A percentile compares a stretch with the other conserved stretches of the same genome.
These are phyloP conservation scores for Hippoglossus stenolepis DNA, from an alignment of 2,113 vertebrate genomes.

Conservation along the genomic window DNA sequence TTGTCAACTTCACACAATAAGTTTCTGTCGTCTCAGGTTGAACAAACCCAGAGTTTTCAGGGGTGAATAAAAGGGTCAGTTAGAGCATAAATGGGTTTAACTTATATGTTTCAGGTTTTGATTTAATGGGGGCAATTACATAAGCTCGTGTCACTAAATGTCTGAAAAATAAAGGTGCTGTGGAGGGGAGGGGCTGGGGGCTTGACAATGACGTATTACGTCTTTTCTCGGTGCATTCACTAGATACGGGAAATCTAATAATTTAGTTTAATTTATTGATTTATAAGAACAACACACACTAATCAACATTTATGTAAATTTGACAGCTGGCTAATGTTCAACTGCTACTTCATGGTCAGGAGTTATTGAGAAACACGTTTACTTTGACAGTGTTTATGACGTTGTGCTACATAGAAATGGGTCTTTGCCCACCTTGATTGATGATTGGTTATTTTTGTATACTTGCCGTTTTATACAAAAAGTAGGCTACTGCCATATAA, in stretches of 20 bases:
- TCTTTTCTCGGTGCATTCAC: constrained; percentile 25
- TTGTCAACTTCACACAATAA: too few species aligned
- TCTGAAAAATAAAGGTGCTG: constrained; percentile 29
- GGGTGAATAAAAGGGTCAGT: neutral
- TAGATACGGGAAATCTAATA: neutral
- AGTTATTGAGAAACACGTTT: too few species aligned
- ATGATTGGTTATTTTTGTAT: too few species aligned
- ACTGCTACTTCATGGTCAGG: neutral
- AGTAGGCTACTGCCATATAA: too few species aligned
- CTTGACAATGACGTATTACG: constrained; percentile 51
- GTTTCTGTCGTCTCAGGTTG: too few species aligned
- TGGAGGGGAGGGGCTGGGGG: constrained; percentile 17
- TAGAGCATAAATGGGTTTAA: neutral
- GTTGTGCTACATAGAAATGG: neutral
- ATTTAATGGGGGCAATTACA: neutral
- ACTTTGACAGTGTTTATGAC: too few species aligned
- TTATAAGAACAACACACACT: neutral
- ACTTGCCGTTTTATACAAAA: too few species aligned
- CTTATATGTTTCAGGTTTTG: neutral
- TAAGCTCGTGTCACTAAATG: neutral
- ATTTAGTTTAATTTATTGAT: neutral
- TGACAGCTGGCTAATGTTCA: neutral
- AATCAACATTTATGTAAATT: neutral
- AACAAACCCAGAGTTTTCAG: too few species aligned
- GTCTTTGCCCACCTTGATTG: neutral